These are phyloP conservation scores for Pipra filicauda DNA, from an alignment of 2,113 vertebrate species.

Conservation along the genomic window DNA sequence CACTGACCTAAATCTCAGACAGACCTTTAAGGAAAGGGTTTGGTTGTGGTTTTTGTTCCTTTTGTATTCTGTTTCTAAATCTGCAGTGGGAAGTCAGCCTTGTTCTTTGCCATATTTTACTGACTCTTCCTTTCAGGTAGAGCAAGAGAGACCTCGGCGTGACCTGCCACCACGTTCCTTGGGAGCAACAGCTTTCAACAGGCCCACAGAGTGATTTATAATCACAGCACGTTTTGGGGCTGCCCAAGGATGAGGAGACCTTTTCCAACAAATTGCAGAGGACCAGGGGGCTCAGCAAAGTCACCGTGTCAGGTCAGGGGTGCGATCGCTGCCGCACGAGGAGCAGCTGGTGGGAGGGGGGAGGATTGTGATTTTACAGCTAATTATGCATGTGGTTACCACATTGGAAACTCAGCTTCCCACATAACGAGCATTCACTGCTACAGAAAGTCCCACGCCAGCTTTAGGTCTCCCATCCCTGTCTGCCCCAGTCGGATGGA, in stretches of 20 bases:
- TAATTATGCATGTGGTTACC: slow-evolving; percentile 50
- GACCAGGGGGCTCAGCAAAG: background rate
- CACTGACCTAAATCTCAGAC: background rate
- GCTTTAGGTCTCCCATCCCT: slow-evolving; percentile 7
- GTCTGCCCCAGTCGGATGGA: slow-evolving; percentile 21
- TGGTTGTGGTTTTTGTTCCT: background rate
- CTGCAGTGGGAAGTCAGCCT: background rate
- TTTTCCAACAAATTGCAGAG: background rate
- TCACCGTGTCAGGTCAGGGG: background rate
- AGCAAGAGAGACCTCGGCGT: background rate
- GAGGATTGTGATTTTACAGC: background rate
- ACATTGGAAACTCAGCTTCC: slow-evolving; percentile 46
- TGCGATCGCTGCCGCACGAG: background rate
- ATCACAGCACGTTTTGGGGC: background rate
- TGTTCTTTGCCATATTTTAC: background rate
- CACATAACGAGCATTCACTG: background rate
- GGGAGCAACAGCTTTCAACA: background rate
- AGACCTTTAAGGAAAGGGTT: background rate
- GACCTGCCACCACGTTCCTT: background rate
- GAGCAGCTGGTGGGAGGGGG: background rate
- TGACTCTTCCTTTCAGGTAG: background rate
- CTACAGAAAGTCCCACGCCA: slow-evolving; percentile 18
- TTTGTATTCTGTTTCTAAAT: background rate
- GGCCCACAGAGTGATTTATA: background rate
- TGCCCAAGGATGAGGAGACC: background rate